Conservation (phyloP, 2,888 invertebrate species). For the Epinotia nisella region DNA sequence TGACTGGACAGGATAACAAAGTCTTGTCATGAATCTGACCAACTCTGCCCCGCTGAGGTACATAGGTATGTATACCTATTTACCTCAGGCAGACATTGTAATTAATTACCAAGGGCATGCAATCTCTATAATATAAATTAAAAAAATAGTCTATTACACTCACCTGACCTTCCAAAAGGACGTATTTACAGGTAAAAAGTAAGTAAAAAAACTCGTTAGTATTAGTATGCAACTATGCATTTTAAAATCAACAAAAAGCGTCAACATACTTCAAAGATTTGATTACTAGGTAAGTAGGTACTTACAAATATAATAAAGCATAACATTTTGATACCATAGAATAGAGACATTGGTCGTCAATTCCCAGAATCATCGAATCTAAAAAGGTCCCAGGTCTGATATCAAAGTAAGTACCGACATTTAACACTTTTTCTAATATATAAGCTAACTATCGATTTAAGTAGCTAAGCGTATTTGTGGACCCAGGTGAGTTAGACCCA, state of each 20-base stretch:
- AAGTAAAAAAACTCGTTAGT: constrained; percentile 14
- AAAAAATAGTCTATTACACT: constrained; percentile 19
- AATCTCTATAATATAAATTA: background rate
- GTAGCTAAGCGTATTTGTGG: constrained; percentile 14
- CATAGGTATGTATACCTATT: background rate
- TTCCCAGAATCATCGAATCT: constrained; percentile 22
- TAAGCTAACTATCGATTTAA: background rate
- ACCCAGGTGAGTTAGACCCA: constrained; percentile 23
- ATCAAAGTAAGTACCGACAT: background rate
- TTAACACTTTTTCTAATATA: background rate
- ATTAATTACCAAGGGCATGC: background rate
- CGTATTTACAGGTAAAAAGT: constrained; percentile 22
- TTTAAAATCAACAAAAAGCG: constrained; percentile 41
- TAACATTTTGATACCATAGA: constrained; percentile 4
- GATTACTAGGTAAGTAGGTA: constrained; percentile 30
- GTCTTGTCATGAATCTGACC: background rate
- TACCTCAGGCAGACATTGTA: no score
- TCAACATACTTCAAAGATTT: constrained; percentile 32
- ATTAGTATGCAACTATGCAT: constrained; percentile 30
- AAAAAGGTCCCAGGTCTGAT: constrained; percentile 35
- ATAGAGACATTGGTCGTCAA: constrained; percentile 19
- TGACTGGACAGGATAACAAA: background rate
- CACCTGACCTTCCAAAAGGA: constrained; percentile 33
- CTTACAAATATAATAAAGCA: constrained; percentile 3
- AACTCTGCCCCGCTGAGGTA: background rate